Base-by-base conservation (phyloP, 1,140 invertebrate species). In the Anoplolepis gracilipes region DNA sequence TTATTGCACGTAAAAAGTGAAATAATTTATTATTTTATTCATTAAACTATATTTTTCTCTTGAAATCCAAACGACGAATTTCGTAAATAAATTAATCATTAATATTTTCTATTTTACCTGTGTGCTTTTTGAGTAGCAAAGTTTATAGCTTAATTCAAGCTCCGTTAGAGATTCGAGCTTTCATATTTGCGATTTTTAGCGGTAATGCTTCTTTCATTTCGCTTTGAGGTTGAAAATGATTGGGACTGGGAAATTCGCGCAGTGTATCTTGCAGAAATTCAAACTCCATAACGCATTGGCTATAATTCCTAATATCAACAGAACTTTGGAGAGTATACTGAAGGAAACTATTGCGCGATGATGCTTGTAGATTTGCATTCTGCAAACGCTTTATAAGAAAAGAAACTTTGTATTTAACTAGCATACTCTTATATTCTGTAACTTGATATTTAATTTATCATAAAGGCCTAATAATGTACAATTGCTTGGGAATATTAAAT, bases 231-330 rank as follows among this genome's bases (percentile, higher is more conserved):
- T 57, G 36, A 19, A 73, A 73, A 72, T 42, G 53, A 25, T 30
- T 39, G 65, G 36, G 39, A 8, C 67, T 28, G 33, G 11, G 78
- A 73, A 82, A 61, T 61, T 39, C 61, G 46, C 42, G 22, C 53
- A 73, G 78, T 73, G 53, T 82, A 73, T 82, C 67, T 73, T 82
- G 78, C 19, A 59, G 67, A 73, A 73, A 82, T 72, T 82, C 78
- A 82, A 82, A 82, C 67, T 82, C 19, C 39, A 72, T 81, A 72
- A 82, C 67, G 78, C 78, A 82, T 82, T 61, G 78, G n/a, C 67
- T 82, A 67, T 82, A 82, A 82, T 82, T 82, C 67, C 67, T 59
- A 82, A 82, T 82, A 82, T 82, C 78, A 73, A 82, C 65, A 82
- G 53, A 82, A 82, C 67, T 82, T 72, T 59, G 53, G 67, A 49